phyloP scores from a whole-genome alignment of 2,888 invertebrate species.

The Brassicogethes aeneus region DNA sequence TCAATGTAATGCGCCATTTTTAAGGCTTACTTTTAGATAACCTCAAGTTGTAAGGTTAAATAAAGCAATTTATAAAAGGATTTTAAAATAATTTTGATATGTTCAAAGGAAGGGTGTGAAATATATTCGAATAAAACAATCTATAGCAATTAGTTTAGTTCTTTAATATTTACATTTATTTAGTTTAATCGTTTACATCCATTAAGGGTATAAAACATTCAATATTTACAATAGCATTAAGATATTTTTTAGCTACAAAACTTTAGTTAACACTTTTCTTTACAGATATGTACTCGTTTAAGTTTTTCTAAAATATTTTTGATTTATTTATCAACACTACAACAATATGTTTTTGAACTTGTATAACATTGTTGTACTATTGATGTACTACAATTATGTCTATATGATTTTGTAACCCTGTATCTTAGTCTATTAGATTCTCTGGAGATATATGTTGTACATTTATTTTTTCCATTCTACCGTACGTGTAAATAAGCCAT shows the following conservation, averaged over 20 bases:
- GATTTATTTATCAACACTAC: constrained; percentile 8
- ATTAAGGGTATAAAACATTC: constrained; percentile 31
- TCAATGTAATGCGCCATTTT: too few relatives aligned
- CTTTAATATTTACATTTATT: constrained; percentile 19
- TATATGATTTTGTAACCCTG: constrained; percentile 10
- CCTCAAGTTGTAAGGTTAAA: too few relatives aligned
- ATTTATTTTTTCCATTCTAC: neutral
- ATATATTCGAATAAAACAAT: too few relatives aligned
- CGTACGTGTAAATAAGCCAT: too few relatives aligned
- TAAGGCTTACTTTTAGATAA: too few relatives aligned
- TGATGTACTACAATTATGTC: neutral
- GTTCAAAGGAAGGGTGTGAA: too few relatives aligned
- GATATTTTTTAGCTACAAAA: constrained; percentile 10
- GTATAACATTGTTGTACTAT: neutral
- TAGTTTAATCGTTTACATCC: constrained; percentile 21
- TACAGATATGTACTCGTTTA: constrained; percentile 20
- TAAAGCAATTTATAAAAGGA: too few relatives aligned
- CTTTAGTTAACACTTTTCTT: constrained; percentile 10
- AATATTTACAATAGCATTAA: constrained; percentile 20
- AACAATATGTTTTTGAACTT: neutral
- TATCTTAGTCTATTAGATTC: constrained; percentile 12
- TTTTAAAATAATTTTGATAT: too few relatives aligned
- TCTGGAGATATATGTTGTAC: constrained; percentile 3
- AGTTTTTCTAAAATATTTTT: constrained; percentile 11
- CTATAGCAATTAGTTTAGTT: too few relatives aligned